Percentiles rank a stretch among this genome's conserved stretches.
These are phyloP conservation scores for Cephus cinctus DNA, from an alignment of 1,140 invertebrate genomes.

Conservation along the genomic window DNA sequence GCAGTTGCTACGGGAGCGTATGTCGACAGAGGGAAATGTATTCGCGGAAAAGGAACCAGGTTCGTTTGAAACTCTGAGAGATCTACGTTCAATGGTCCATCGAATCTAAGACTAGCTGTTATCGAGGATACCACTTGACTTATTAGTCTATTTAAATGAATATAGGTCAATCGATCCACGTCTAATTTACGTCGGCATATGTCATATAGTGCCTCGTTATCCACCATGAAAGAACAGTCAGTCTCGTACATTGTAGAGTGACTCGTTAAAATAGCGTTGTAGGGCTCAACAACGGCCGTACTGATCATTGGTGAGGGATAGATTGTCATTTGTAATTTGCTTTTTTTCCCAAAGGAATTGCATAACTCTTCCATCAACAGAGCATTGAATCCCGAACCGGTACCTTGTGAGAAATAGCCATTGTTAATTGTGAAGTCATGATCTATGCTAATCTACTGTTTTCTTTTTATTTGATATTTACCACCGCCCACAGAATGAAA, in stretches of 20 bases:
- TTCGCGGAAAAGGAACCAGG: slow-evolving; percentile 45
- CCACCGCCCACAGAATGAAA: slow-evolving; percentile 68
- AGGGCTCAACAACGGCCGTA: slow-evolving; percentile 69
- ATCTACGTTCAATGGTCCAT: slow-evolving; percentile 72
- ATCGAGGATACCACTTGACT: slow-evolving; percentile 63
- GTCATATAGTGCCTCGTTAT: slow-evolving; percentile 71
- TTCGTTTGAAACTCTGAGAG: slow-evolving; percentile 63
- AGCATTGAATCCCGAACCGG: slow-evolving; percentile 64
- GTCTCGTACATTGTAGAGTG: slow-evolving; percentile 65
- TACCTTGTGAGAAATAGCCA: slow-evolving; percentile 50
- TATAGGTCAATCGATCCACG: slow-evolving; percentile 64
- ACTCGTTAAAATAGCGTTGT: slow-evolving; percentile 66
- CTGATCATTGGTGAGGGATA: slow-evolving; percentile 65
- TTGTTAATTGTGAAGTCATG: background rate
- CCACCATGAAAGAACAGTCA: slow-evolving; percentile 65
- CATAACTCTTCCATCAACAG: slow-evolving; percentile 62
- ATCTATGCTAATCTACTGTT: slow-evolving; percentile 11
- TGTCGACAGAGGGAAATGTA: slow-evolving; percentile 53
- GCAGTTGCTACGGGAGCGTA: slow-evolving; percentile 65
- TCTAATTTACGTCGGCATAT: slow-evolving; percentile 67
- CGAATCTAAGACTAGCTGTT: slow-evolving; percentile 63
- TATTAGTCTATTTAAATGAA: slow-evolving; percentile 62
- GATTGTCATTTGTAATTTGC: slow-evolving; percentile 63
- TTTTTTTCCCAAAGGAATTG: slow-evolving; percentile 62
- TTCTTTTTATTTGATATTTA: slow-evolving; percentile 9